Percentiles rank a stretch among this genome's conserved stretches.
Conservation (phyloP, 1,140 invertebrate species). For the Chymomyza costata region DNA sequence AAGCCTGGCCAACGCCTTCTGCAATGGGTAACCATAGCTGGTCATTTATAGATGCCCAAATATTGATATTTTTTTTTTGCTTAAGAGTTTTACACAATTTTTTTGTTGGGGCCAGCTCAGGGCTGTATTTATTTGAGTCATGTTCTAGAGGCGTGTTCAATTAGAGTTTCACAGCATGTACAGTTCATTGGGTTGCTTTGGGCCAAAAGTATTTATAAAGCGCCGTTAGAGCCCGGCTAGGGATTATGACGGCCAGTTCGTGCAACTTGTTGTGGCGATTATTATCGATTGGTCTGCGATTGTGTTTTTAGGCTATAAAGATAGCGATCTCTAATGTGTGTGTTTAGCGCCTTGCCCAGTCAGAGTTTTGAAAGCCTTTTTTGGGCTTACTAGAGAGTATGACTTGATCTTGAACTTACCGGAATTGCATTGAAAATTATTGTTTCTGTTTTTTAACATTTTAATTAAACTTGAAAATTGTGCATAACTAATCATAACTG, state of each 20-base stretch:
- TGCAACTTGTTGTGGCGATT: slow-evolving; percentile 62
- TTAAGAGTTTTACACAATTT: not conserved
- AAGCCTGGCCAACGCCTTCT: slow-evolving; percentile 1
- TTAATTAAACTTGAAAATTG: too few relatives aligned
- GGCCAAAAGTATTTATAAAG: too few relatives aligned
- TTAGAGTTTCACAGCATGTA: slow-evolving; percentile 57
- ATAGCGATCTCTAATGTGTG: slow-evolving; percentile 19
- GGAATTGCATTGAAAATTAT: too few relatives aligned
- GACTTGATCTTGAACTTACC: slow-evolving; percentile 33
- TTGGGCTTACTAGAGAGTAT: too few relatives aligned
- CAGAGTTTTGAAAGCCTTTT: slow-evolving; percentile 34
- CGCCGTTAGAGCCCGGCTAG: slow-evolving; percentile 51
- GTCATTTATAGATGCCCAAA: slow-evolving; percentile 51
- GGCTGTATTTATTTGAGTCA: slow-evolving; percentile 63
- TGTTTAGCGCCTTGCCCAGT: slow-evolving; percentile 14
- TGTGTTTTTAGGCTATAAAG: slow-evolving; percentile 21
- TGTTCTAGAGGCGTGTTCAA: slow-evolving; percentile 70
- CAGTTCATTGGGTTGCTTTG: slow-evolving; percentile 29
- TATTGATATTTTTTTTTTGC: slow-evolving; percentile 55
- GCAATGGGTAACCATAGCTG: not conserved
- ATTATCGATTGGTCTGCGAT: slow-evolving; percentile 51
- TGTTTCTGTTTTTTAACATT: too few relatives aligned
- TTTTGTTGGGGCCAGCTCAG: slow-evolving; percentile 35
- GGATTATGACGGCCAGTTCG: slow-evolving; percentile 41
- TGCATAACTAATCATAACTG: too few relatives aligned